A percentile compares a stretch with the other conserved stretches of the same genome.
Conservation (phyloP, 2,888 invertebrate genomes). For the Drosophila kuntzei region DNA sequence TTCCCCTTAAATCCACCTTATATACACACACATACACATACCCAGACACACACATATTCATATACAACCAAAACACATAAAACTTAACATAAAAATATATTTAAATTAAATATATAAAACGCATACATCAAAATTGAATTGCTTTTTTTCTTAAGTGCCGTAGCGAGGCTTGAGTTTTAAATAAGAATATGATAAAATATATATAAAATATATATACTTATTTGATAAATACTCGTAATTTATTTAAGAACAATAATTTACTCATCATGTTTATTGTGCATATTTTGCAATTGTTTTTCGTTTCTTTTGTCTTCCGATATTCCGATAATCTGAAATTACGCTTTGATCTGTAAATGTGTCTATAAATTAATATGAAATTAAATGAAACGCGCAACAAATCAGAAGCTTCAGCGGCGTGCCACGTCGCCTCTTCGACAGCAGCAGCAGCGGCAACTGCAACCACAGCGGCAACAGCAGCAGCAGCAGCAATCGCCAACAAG, state of each 20-base stretch:
- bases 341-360: slow-evolving; percentile 59
- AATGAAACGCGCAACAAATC: slow-evolving; percentile 39
- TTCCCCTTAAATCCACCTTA: background rate
- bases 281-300: slow-evolving; percentile 58
- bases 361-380: slow-evolving; percentile 39
- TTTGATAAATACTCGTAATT: slow-evolving; percentile 10
- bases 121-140: slow-evolving; percentile 37
- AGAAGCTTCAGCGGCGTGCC: slow-evolving; percentile 85
- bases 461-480: slow-evolving; percentile 44
- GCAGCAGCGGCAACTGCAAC: slow-evolving; percentile 30
- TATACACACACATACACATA: slow-evolving; percentile 8
- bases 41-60: slow-evolving; percentile 3
- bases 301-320: slow-evolving; percentile 51
- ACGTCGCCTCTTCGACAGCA: slow-evolving; percentile 84
- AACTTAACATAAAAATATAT: slow-evolving; percentile 10
- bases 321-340: slow-evolving; percentile 33
- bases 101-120: slow-evolving; percentile 19
- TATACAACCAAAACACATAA: slow-evolving; percentile 1
- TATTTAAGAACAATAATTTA: slow-evolving; percentile 30
- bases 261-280: slow-evolving; percentile 43
- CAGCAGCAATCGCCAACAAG: slow-evolving; percentile 29
- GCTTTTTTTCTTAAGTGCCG: slow-evolving; percentile 27
- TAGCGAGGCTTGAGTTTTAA: slow-evolving; percentile 22
- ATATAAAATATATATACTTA: background rate
- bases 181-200: background rate